Evolutionary conservation across 53 echinoderm and acorn worm genomes (phyloP).

Genomic region (Luidia sarsii): DNA sequence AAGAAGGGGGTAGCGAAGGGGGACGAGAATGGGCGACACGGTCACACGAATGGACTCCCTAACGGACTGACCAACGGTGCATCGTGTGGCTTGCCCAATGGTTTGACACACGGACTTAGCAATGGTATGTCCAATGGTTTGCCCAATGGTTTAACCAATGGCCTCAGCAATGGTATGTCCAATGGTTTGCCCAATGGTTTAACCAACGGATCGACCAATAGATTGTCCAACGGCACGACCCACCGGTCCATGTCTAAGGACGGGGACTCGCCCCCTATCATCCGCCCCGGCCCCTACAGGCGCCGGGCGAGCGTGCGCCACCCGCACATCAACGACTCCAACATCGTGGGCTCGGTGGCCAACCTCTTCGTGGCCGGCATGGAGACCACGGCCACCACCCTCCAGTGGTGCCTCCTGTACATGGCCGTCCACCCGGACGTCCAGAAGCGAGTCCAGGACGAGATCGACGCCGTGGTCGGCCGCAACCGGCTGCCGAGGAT

Average conservation of each 20-base stretch:
- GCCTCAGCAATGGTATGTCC: no score
- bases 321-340: conserved; percentile 28
- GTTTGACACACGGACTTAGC: no score
- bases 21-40: no score
- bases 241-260: no score
- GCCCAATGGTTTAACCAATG: no score
- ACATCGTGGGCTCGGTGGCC: conserved; percentile 37
- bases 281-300: not conserved
- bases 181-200: no score
- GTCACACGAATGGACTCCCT: no score
- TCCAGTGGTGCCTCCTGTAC: conserved; percentile 57
- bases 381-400: conserved; percentile 66
- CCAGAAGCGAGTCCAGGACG: conserved; percentile 57
- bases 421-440: conserved; percentile 60
- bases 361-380: conserved; percentile 65
- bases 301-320: not conserved
- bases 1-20: not conserved
- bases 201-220: no score
- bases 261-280: not conserved
- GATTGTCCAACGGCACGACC: no score
- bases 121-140: no score
- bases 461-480: conserved; percentile 62
- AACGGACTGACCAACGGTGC: no score
- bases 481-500: conserved; percentile 57
- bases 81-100: no score